Conservation (phyloP, 2,888 invertebrate genomes). For the Helleia helle region DNA sequence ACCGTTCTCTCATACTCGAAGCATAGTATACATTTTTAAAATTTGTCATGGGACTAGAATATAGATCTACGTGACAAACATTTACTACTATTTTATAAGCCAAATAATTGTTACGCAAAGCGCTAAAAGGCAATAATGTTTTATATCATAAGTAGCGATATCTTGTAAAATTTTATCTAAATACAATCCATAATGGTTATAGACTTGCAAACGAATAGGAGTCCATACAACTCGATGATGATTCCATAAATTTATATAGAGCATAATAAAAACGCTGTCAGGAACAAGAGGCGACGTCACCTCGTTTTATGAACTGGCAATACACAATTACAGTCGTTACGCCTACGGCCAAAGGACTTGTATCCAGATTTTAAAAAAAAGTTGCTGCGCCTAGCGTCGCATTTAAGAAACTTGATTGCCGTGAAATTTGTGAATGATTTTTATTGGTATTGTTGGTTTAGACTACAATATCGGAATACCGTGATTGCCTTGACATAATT, state of each 20-base stretch:
- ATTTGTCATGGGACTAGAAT: no score
- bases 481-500: constrained; percentile 49
- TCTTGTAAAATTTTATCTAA: constrained; percentile 60
- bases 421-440: constrained; percentile 37
- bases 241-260: constrained; percentile 73
- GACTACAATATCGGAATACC: background rate
- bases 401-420: constrained; percentile 40
- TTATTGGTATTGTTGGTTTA: background rate
- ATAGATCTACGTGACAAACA: no score
- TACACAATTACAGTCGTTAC: constrained; percentile 13
- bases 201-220: constrained; percentile 54
- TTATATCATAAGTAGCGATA: constrained; percentile 26
- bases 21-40: no score
- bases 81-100: background rate
- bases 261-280: constrained; percentile 62
- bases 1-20: no score
- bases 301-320: constrained; percentile 52
- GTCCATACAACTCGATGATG: constrained; percentile 70
- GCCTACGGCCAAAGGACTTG: background rate
- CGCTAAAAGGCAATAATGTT: constrained; percentile 5
- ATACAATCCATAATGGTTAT: constrained; percentile 67
- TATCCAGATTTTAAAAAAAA: no score
- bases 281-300: constrained; percentile 63
- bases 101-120: constrained; percentile 1
- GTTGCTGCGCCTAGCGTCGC: no score